Conservation (phyloP, 1,140 invertebrate genomes). For the Asbolus verrucosus region DNA sequence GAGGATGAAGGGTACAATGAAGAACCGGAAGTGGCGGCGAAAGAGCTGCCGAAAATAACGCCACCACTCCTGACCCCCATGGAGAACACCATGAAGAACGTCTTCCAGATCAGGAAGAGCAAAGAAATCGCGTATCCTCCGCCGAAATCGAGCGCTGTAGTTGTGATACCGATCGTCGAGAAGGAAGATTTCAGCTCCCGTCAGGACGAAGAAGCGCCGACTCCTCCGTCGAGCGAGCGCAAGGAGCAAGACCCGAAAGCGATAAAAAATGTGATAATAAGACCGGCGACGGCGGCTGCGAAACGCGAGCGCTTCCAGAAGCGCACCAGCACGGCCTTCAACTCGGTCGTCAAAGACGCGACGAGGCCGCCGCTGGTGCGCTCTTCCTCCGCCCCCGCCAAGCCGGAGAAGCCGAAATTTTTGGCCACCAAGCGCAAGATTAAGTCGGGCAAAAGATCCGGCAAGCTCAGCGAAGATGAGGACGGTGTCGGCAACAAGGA, state of each 20-base stretch:
- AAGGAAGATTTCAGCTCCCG: conserved; percentile 14
- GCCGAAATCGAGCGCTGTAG: conserved; percentile 49
- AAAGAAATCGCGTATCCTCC: conserved; percentile 38
- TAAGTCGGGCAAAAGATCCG: conserved; percentile 51
- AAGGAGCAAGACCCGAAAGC: conserved; percentile 42
- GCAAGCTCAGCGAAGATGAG: conserved; percentile 14
- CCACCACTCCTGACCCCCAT: conserved; percentile 47
- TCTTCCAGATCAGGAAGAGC: conserved; percentile 60
- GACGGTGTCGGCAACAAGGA: conserved; percentile 42
- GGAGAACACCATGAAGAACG: conserved; percentile 48
- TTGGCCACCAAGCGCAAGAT: conserved; percentile 57
- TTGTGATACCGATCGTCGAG: conserved; percentile 59
- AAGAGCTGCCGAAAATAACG: conserved; percentile 53
- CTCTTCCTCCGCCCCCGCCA: conserved; percentile 58
- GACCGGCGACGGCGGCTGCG: conserved; percentile 58
- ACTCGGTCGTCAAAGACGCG: conserved; percentile 50
- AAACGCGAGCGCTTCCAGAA: conserved; percentile 61
- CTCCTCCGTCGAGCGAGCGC: background rate
- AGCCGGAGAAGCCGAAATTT: conserved; percentile 60
- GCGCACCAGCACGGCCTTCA: conserved; percentile 62
- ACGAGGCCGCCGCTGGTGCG: conserved; percentile 58
- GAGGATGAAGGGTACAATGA: conserved; percentile 42
- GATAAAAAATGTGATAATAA: conserved; percentile 51
- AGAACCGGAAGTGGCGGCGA: conserved; percentile 33
- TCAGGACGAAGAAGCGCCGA: background rate